Evolutionary conservation across 2,888 invertebrate genomes (phyloP), one percentile per base, ranked within the genome.

Genomic region (Rhamphomyia laevipes): DNA sequence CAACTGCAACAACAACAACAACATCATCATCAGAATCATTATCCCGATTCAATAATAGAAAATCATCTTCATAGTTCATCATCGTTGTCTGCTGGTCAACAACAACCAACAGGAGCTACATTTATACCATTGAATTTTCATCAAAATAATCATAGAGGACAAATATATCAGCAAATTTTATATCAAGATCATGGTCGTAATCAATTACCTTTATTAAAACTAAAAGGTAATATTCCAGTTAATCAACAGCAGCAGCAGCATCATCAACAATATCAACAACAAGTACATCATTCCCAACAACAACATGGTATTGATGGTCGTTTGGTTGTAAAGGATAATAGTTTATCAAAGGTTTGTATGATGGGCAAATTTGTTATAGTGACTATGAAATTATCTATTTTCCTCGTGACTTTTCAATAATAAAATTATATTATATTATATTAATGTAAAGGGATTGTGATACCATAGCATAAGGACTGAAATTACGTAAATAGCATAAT

Each of bases 1-100:
- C 58, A 59, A 51, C 56, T 51, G 49, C 53, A 48, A 43, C 52
- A 56, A 41, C 51, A 53, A 51, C 50, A 53, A 17, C 46, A 45
- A 11, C 47, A 44, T 38, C 55, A 52, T 12, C 49, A 52, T 13
- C 52, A 49, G 23, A 49, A 53, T 41, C 53, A 49, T 44, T 47
- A 30, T 35, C 38, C 17, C 12, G 35, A 35, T 5, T n/a, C 35
- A 35, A 35, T 35, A n/a, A n/a, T n/a, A 13, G 13, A n/a, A 35
- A 35, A 35, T 35, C 35, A 13, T 33, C 7, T 48, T 51, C 53
- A 48, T 44, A 27, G 49, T 51, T 33, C 49, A 49, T 45, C 50
- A 47, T 37, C 44, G 45, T 17, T 21, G 27, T 9, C 12, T 48
- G 23, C 50, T 45, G 45, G n/a, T 35, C n/a, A 35, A 5, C 35